Conservation (phyloP, 2,113 vertebrate species). For the Lanius ludovicianus region DNA sequence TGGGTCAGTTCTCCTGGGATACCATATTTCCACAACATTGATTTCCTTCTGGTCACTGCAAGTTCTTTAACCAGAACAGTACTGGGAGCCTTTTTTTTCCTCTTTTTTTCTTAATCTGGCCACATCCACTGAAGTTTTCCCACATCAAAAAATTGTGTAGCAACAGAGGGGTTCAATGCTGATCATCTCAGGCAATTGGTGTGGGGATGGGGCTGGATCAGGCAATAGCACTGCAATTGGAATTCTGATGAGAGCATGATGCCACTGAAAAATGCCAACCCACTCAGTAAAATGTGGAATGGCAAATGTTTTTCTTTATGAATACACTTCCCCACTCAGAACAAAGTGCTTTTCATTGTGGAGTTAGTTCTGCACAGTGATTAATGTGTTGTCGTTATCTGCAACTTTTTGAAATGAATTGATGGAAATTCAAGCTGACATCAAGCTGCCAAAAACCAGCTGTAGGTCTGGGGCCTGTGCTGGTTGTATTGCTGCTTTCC, state of each 20-base stretch:
- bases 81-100: too few species aligned
- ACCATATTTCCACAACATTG: not conserved
- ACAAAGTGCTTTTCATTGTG: not conserved
- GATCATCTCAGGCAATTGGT: not conserved
- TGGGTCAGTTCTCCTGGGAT: not conserved
- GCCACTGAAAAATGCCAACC: not conserved
- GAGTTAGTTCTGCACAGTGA: not conserved
- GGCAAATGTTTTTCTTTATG: not conserved
- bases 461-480: not conserved
- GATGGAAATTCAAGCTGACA: not conserved
- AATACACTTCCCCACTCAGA: not conserved
- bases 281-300: not conserved
- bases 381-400: not conserved
- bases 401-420: not conserved
- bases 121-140: not conserved
- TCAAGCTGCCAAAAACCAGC: not conserved
- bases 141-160: not conserved
- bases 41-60: not conserved
- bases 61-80: not conserved
- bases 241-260: not conserved
- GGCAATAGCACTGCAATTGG: not conserved
- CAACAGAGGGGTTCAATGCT: not conserved
- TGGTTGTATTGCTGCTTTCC: not conserved
- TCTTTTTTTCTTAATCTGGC: not conserved
- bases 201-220: not conserved